A percentile compares a stretch with the other conserved stretches of the same genome.
Evolutionary conservation across 2,797 vertebrate genomes (phyloP).

Genomic region (Esox masquinongy): DNA sequence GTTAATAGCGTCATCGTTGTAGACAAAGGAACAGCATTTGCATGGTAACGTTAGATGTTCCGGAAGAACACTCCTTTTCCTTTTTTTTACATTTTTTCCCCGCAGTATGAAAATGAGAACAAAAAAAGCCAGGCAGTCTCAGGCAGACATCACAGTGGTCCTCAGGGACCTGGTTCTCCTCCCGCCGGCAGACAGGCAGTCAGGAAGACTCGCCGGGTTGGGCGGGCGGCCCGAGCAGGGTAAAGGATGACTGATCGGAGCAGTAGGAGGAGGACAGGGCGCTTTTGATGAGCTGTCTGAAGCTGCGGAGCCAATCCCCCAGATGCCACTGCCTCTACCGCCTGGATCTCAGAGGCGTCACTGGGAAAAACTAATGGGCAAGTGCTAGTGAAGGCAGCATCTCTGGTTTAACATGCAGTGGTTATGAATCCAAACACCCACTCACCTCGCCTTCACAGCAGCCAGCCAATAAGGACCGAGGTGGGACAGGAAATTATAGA

Average conservation of each 20-base stretch:
- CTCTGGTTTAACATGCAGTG: conserved; percentile 37
- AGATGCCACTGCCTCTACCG: conserved; percentile 12
- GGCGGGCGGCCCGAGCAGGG: not conserved
- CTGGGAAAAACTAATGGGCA: conserved; percentile 22
- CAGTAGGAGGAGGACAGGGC: conserved; percentile 18
- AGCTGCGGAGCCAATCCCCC: conserved; percentile 8
- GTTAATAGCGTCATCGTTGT: conserved; percentile 15
- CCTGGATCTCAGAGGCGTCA: conserved; percentile 29
- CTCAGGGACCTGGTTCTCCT: conserved; percentile 12
- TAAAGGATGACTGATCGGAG: conserved; percentile 32
- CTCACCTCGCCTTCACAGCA: conserved; percentile 8
- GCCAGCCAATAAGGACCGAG: not conserved
- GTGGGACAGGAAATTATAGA: not conserved
- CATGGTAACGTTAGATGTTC: conserved; percentile 26
- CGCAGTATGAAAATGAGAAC: conserved; percentile 9
- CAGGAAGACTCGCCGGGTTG: not conserved
- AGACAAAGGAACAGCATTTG: conserved; percentile 26
- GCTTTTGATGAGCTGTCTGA: conserved; percentile 17
- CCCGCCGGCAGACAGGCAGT: conserved; percentile 12
- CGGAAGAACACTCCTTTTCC: not conserved
- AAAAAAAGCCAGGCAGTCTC: conserved; percentile 2
- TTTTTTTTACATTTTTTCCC: conserved; percentile 11
- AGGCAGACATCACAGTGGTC: conserved; percentile 13
- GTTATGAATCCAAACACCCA: conserved; percentile 29
- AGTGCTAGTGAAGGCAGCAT: conserved; percentile 1